phyloP scores from a whole-genome alignment of 2,888 invertebrate genomes.

The Torymus aiolomorphi region DNA sequence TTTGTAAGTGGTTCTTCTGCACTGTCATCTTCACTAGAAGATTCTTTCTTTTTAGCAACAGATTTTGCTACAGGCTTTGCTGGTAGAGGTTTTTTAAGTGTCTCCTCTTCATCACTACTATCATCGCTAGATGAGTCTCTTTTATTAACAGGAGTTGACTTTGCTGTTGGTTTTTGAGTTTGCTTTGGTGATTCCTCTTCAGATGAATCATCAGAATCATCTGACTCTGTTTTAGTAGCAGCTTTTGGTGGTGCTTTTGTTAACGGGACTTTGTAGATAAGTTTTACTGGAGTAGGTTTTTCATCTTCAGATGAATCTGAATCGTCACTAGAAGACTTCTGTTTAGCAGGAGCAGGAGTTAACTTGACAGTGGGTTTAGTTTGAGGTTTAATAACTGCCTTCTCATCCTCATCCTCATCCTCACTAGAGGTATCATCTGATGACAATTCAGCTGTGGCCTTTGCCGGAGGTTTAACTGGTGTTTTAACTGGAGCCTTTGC shows the following conservation, averaged over 20 bases:
- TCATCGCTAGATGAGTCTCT: conserved; percentile 60
- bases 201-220: conserved; percentile 50
- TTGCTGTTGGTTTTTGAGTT: conserved; percentile 56
- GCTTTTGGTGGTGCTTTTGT: background rate
- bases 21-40: conserved; percentile 59
- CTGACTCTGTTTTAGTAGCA: conserved; percentile 33
- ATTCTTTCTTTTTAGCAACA: conserved; percentile 59
- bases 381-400: too few species aligned
- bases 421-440: too few species aligned
- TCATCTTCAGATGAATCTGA: conserved; percentile 51
- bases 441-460: background rate
- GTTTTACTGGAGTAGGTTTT: conserved; percentile 58
- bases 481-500: conserved; percentile 59
- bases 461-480: conserved; percentile 61
- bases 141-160: conserved; percentile 40
- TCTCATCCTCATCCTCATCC: too few species aligned
- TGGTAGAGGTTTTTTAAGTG: conserved; percentile 56
- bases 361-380: too few species aligned
- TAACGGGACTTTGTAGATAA: background rate
- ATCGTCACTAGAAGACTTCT: conserved; percentile 52
- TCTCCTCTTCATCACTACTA: conserved; percentile 58
- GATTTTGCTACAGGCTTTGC: conserved; percentile 54
- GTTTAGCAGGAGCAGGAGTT: background rate
- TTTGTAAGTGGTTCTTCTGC: conserved; percentile 61
- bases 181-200: conserved; percentile 56